Base-by-base conservation (phyloP, 2,888 invertebrate species). In the Pyrochroa serraticornis region DNA sequence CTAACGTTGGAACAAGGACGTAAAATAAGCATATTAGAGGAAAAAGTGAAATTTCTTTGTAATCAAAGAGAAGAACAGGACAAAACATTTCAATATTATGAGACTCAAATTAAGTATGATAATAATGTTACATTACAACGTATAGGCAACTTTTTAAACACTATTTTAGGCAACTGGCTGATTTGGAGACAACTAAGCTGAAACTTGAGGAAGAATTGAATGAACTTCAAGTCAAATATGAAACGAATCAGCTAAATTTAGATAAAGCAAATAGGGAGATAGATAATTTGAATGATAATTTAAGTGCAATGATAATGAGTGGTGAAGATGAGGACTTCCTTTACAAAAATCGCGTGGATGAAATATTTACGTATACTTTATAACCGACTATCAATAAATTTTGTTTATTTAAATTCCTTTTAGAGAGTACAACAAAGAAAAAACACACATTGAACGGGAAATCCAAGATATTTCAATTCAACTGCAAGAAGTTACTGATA, bases 221-320 rank as follows among this genome's bases (percentile, higher is more conserved):
- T 12, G 39, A 39, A 1, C 7, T 35, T 6, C 9, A 39, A 13
- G 7, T 34, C 8, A 46, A 46, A 7, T 12, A 34, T 9, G 39
- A 45, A 32, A 6, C 33, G 6, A 30, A 39, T n/a, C 22, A 50
- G 35, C 42, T 43, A 6, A 57, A 67, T 41, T 41, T 65, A n/a
- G 59, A 60, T 37, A 60, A 62, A 41, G 43, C 37, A 1, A 35
- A 49, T 34, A 50, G 41, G 34, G 47, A 41, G n/a, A 30, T 61
- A 3, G 58, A 65, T n/a, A 48, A 48, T 1, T 31, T 68, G 12
- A 57, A 56, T 45, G 45, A 46, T 10, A 66, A 71, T 49, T 8
- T 53, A 13, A 45, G 32, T 12, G 22, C 13, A 7, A n/a, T 31
- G 7, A 41, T 46, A 12, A 9, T 7, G 3, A 33, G 13, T 13